Percentiles rank a stretch among this genome's conserved stretches.
phyloP scores from a whole-genome alignment of 2,113 vertebrate genomes.

The Eubucco bourcierii region DNA sequence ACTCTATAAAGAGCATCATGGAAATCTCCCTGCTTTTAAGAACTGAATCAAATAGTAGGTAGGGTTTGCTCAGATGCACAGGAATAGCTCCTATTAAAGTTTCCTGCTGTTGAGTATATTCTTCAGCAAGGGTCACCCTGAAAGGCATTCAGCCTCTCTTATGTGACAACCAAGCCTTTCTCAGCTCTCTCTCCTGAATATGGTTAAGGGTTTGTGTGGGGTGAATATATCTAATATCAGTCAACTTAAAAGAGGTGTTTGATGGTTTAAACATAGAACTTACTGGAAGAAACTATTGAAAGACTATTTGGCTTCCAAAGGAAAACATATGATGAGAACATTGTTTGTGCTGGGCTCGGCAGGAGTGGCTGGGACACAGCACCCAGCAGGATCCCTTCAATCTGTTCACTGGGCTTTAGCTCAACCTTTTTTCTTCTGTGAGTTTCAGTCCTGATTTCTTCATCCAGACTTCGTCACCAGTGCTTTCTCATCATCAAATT shows the following conservation, averaged over 20 bases:
- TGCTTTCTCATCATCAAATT: not conserved
- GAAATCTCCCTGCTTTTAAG: not conserved
- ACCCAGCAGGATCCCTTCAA: not conserved
- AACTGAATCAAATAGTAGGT: not conserved
- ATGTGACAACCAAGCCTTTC: not conserved
- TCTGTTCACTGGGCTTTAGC: not conserved
- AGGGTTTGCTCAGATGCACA: not conserved
- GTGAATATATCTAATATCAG: not conserved
- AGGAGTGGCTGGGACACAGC: not conserved
- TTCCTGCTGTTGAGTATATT: not conserved
- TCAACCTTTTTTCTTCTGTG: not conserved
- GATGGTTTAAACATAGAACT: not conserved
- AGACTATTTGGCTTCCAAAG: not conserved
- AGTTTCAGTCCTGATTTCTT: not conserved
- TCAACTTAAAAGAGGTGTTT: not conserved
- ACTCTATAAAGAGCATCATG: not conserved
- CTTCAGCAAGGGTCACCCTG: not conserved
- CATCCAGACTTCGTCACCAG: not conserved
- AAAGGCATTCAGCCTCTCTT: not conserved
- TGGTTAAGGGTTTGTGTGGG: not conserved
- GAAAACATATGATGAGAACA: accelerated
- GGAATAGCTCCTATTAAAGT: not conserved
- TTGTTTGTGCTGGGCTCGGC: not conserved
- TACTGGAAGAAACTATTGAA: not conserved
- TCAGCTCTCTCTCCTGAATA: not conserved